Base-by-base conservation (phyloP, 2,797 vertebrate species). In the Ptychadena robeensis region DNA sequence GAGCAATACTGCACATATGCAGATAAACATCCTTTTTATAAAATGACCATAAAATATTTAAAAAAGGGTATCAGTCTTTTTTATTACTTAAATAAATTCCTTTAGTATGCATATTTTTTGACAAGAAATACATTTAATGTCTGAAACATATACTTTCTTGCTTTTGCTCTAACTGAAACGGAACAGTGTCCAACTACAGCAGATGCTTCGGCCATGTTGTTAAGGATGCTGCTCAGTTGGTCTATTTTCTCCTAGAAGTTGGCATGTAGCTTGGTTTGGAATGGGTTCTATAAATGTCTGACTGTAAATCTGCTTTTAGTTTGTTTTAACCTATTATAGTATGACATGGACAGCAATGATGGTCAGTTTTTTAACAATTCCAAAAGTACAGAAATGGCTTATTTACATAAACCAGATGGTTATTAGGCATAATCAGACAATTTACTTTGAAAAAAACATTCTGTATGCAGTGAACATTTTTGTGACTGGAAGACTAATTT, bases 141-240 rank as follows among this genome's bases (percentile, higher is more conserved):
- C 30, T 30, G 14, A 35, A 38, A 75, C 73, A 64, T 75, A 75
- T 34, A 32, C 32, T 77, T 66, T 74, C 5, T 40, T 61, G 74
- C 59, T 9, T 68, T 37, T 68, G 22, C 18, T 35, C 18, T 67
- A 44, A 67, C 75, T n/a, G 32, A 31, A 34, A 25, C 68, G 10
- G 38, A 53, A 34, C 22, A 12, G 63, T 25, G 48, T 78, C 67
- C 79, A 81, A 65, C 37, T 9, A 25, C n/a, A 25, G 35, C 81
- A 82, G 73, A 72, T 77, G 81, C 67, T 78, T 65, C n/a, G 34
- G 25, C 65, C 30, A 18, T 25, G 73, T 61, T 65, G 22, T 64
- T 65, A 48, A 82, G 81, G 81, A 82, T 82, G 81, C 8, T 70
- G 48, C 73, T 63, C 66, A 38, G 53, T 44, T 77, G 65, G 44